Conservation (phyloP, 2,888 invertebrate species). For the Pyrochroa serraticornis region DNA sequence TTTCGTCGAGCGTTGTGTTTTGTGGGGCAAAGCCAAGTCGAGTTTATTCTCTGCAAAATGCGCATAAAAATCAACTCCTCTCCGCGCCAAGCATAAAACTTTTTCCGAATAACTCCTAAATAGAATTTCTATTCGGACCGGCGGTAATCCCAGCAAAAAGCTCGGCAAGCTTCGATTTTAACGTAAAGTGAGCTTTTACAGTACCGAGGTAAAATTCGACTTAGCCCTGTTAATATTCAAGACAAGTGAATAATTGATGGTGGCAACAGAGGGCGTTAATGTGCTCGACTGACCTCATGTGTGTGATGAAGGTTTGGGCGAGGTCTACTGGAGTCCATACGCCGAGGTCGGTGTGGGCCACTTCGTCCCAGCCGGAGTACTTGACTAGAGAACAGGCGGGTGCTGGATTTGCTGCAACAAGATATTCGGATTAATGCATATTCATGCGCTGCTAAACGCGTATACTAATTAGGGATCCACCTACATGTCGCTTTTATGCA, state of each 20-base stretch:
- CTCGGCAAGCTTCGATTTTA: neutral
- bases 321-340: slow-evolving; percentile 59
- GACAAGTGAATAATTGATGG: neutral
- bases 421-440: slow-evolving; percentile 39
- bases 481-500: slow-evolving; percentile 15
- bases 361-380: slow-evolving; percentile 60
- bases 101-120: slow-evolving; percentile 2
- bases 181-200: neutral
- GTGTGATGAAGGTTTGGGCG: slow-evolving; percentile 59
- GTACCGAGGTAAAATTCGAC: no score
- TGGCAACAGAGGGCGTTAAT: neutral
- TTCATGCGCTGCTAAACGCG: slow-evolving; percentile 34
- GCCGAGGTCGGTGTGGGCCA: slow-evolving; percentile 57
- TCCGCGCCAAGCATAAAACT: neutral
- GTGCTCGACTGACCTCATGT: slow-evolving; percentile 58
- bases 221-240: neutral
- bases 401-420: slow-evolving; percentile 58
- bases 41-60: neutral
- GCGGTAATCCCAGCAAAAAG: slow-evolving; percentile 7
- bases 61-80: slow-evolving; percentile 5
- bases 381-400: slow-evolving; percentile 60
- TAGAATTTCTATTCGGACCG: neutral
- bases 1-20: no score
- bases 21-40: no score
- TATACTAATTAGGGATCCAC: slow-evolving; percentile 23